These are phyloP conservation scores for Ophiodon elongatus DNA, from an alignment of 2,113 vertebrate species.

Conservation along the genomic window DNA sequence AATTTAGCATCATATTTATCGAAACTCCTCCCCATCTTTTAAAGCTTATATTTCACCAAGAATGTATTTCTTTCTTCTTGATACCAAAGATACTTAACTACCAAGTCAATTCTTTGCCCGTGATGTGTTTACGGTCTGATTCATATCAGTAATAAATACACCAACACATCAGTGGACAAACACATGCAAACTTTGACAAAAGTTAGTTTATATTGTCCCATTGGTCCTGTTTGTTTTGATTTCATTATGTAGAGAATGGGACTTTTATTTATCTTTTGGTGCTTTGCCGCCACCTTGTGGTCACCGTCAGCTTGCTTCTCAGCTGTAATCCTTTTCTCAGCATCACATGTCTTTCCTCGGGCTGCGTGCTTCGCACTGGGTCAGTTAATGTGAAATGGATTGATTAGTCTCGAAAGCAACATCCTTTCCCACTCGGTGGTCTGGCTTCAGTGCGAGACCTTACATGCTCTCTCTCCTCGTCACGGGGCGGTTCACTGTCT, in stretches of 20 bases:
- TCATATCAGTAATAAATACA: neutral
- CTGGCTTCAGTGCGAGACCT: conserved; percentile 6
- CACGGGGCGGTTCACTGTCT: conserved; percentile 8
- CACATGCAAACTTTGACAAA: neutral
- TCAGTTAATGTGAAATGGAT: conserved; percentile 34
- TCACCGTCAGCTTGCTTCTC: neutral
- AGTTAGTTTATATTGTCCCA: neutral
- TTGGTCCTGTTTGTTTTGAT: neutral
- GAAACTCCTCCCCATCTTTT: neutral
- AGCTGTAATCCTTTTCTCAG: neutral
- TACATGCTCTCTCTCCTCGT: conserved; percentile 16
- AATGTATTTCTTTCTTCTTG: neutral
- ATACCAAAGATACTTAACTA: neutral
- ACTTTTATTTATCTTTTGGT: neutral
- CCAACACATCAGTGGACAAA: neutral
- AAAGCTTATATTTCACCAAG: neutral
- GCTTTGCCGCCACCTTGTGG: conserved; percentile 69
- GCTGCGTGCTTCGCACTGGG: conserved; percentile 1
- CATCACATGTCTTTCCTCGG: neutral
- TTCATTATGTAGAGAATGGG: neutral
- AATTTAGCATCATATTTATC: neutral
- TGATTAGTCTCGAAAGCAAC: conserved; percentile 51
- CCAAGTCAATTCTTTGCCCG: neutral
- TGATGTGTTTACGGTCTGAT: neutral
- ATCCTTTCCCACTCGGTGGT: conserved; percentile 33